phyloP scores from a whole-genome alignment of 2,888 invertebrate genomes.

The Eutolmus rufibarbis region DNA sequence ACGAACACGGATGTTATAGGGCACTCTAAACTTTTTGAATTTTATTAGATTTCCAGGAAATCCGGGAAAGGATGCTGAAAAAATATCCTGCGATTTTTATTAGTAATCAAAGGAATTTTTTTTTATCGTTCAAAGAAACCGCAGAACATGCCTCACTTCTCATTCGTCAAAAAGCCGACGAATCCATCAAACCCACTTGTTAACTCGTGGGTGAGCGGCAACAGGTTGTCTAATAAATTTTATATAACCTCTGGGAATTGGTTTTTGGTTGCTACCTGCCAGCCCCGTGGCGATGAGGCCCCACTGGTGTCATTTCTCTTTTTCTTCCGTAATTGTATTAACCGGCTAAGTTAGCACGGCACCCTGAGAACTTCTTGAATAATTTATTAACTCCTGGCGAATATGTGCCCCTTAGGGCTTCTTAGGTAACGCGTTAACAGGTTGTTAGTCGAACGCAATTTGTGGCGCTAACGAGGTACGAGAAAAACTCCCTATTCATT shows the following conservation, averaged over 20 bases:
- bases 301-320: background rate
- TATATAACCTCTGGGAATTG: constrained; percentile 46
- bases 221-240: constrained; percentile 46
- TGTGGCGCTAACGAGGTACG: constrained; percentile 19
- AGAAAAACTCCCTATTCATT: constrained; percentile 8
- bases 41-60: background rate
- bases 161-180: background rate
- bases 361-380: constrained; percentile 44
- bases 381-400: constrained; percentile 39
- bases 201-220: background rate
- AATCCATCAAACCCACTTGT: background rate
- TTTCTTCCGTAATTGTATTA: constrained; percentile 17
- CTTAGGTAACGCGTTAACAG: constrained; percentile 13
- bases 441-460: constrained; percentile 13
- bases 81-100: background rate
- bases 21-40: background rate
- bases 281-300: background rate
- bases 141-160: background rate
- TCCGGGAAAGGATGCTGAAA: background rate
- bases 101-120: background rate
- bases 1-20: background rate
- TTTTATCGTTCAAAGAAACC: background rate
- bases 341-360: background rate
- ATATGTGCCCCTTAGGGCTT: background rate
- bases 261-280: background rate